A percentile compares a stretch with the other conserved stretches of the same genome.
Evolutionary conservation across 2,797 vertebrate species (phyloP).

Genomic region (Lagorchestes hirsutus): DNA sequence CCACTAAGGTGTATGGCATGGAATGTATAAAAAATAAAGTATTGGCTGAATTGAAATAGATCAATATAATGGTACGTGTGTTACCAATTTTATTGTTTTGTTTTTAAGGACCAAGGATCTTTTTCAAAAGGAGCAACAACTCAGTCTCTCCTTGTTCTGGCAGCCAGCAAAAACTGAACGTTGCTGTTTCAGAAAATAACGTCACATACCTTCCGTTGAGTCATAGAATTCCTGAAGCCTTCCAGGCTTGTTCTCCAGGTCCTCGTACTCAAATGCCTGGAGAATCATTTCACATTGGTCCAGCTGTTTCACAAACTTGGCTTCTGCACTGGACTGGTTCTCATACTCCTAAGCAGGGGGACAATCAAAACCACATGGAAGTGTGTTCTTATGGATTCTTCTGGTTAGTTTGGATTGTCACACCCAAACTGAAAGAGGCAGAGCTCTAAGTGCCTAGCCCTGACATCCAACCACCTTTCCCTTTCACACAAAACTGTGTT

Average conservation of each 20-base stretch:
- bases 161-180: background rate
- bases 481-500: fast-evolving
- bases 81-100: background rate
- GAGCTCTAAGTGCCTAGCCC: background rate
- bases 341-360: conserved; percentile 93
- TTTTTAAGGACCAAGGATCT: background rate
- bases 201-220: conserved; percentile 90
- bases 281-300: conserved; percentile 98
- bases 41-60: background rate
- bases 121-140: background rate
- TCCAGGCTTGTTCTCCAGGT: conserved; percentile 92
- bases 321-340: conserved; percentile 91
- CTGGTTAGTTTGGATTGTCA: background rate
- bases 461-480: background rate
- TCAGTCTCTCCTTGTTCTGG: background rate
- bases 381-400: background rate
- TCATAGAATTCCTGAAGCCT: conserved; percentile 96
- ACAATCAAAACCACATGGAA: conserved; percentile 3
- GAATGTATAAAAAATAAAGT: background rate
- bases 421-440: background rate
- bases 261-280: conserved; percentile 97
- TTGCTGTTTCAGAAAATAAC: background rate
- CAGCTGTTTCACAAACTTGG: conserved; percentile 95
- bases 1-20: background rate
- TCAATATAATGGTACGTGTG: background rate